phyloP scores from a whole-genome alignment of 2,113 vertebrate species.

The Pelmatolapia mariae region DNA sequence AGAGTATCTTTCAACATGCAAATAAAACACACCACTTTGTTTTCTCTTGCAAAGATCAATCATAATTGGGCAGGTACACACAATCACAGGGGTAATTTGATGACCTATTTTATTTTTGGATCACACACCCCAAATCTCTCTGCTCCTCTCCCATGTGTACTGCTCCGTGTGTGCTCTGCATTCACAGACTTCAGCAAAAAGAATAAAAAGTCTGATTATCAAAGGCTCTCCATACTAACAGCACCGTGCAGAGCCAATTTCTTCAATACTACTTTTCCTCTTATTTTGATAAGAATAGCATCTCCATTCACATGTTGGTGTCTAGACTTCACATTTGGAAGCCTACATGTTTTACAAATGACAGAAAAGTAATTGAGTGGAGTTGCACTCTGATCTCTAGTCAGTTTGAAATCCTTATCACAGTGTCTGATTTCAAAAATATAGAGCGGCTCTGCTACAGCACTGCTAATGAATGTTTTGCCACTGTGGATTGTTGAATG shows the following conservation, averaged over 20 bases:
- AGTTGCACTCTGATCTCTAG: constrained; percentile 43
- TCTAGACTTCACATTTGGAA: background rate
- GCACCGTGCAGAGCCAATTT: constrained; percentile 10
- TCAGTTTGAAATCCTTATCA: constrained; percentile 47
- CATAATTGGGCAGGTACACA: constrained; percentile 74
- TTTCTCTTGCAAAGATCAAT: constrained; percentile 71
- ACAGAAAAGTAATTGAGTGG: constrained; percentile 32
- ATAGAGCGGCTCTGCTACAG: constrained; percentile 22
- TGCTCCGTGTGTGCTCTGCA: constrained; percentile 25
- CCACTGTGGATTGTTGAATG: background rate
- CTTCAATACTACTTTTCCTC: background rate
- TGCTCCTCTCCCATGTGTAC: constrained; percentile 14
- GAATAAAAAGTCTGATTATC: constrained; percentile 50
- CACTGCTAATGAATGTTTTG: constrained; percentile 29
- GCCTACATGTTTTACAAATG: constrained; percentile 10
- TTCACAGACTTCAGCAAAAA: constrained; percentile 30
- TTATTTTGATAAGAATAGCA: background rate
- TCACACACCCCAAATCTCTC: constrained; percentile 49
- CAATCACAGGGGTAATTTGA: constrained; percentile 66
- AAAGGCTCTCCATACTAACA: constrained; percentile 28
- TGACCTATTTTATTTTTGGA: constrained; percentile 69
- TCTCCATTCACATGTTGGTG: background rate
- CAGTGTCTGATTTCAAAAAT: constrained; percentile 28
- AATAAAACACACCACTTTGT: constrained; percentile 75
- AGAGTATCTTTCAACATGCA: constrained; percentile 71